These are phyloP conservation scores for Beaufortia kweichowensis DNA, from an alignment of 2,113 vertebrate species.

Conservation along the genomic window DNA sequence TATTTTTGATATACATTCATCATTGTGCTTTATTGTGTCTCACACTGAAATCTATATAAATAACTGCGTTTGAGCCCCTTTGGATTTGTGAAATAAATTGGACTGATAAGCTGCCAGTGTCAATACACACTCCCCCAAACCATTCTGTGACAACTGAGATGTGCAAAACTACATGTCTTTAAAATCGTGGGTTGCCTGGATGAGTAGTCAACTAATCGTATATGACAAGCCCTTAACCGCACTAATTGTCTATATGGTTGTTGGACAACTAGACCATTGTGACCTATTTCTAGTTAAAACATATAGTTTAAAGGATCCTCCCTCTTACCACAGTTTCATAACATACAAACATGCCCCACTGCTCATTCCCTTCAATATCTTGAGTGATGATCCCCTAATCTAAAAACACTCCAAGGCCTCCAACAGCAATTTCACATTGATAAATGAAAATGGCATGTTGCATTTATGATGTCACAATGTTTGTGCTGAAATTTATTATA, in stretches of 20 bases:
- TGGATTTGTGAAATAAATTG: slow-evolving; percentile 45
- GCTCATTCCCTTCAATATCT: too few species aligned
- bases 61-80: slow-evolving; percentile 46
- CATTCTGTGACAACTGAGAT: slow-evolving; percentile 7
- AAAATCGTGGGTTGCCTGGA: too few species aligned
- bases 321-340: neutral
- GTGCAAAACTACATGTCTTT: neutral
- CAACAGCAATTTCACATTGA: neutral
- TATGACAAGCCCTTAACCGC: too few species aligned
- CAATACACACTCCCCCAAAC: slow-evolving; percentile 29
- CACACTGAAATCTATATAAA: slow-evolving; percentile 45
- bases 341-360: too few species aligned
- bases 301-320: too few species aligned
- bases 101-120: slow-evolving; percentile 46
- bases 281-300: too few species aligned
- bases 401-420: slow-evolving; percentile 1
- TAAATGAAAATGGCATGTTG: slow-evolving; percentile 23
- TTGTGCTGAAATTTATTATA: slow-evolving; percentile 1
- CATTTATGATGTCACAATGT: neutral
- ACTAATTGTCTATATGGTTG: too few species aligned
- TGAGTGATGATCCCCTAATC: neutral
- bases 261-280: too few species aligned
- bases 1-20: slow-evolving; percentile 34
- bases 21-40: slow-evolving; percentile 37
- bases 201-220: too few species aligned